Evolutionary conservation across 1,140 invertebrate genomes (phyloP).

Genomic region (Sitophilus oryzae): DNA sequence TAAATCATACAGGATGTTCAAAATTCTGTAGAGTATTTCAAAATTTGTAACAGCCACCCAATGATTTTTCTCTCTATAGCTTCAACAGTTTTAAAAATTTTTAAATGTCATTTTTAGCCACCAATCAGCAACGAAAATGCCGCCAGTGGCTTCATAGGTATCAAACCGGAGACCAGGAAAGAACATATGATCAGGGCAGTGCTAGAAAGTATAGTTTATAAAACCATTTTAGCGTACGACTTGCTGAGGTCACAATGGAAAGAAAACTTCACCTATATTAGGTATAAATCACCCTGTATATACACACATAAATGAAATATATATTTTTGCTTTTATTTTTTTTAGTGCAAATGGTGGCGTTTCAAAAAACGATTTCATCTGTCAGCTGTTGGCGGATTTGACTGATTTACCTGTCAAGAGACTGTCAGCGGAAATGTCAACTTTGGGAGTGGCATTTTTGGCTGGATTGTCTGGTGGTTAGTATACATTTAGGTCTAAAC

Average conservation of each 20-base stretch:
- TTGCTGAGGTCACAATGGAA: slow-evolving; percentile 62
- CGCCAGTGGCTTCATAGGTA: slow-evolving; percentile 76
- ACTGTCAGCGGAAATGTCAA: slow-evolving; percentile 65
- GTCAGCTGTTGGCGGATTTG: slow-evolving; percentile 80
- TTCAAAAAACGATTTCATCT: slow-evolving; percentile 82
- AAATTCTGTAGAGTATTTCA: too few relatives aligned
- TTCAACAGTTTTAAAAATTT: too few relatives aligned
- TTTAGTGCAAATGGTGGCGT: slow-evolving; percentile 89
- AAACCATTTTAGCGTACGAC: slow-evolving; percentile 69
- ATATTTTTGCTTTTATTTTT: neutral
- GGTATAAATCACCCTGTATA: neutral
- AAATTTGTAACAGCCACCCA: too few relatives aligned
- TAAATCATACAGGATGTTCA: too few relatives aligned
- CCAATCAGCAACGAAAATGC: slow-evolving; percentile 82
- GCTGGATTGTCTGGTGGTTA: slow-evolving; percentile 73
- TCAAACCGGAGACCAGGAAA: slow-evolving; percentile 71
- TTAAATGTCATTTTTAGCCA: slow-evolving; percentile 66
- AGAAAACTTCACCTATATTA: slow-evolving; percentile 39
- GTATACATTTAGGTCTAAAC: too few relatives aligned
- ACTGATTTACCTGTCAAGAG: slow-evolving; percentile 69
- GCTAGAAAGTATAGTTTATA: slow-evolving; percentile 82
- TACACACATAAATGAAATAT: neutral
- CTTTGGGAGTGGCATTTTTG: slow-evolving; percentile 72
- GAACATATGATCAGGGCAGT: slow-evolving; percentile 76
- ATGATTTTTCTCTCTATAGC: too few relatives aligned